Conservation (phyloP, 2,888 invertebrate species). For the Drosophila pegasa region DNA sequence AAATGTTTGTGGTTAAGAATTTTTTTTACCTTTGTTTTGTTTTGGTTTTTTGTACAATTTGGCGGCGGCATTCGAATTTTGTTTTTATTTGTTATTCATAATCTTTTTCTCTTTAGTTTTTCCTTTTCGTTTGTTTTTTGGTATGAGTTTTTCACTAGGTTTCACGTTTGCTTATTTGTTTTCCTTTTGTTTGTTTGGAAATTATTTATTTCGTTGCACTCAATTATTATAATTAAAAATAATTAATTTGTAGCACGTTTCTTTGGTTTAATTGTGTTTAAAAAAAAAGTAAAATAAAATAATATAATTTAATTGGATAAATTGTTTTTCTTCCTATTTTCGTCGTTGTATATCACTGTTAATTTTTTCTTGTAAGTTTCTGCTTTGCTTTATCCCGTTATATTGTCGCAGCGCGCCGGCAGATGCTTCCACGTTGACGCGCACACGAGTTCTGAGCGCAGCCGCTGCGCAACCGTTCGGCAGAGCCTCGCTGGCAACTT, state of each 20-base stretch:
- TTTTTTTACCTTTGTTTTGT: slow-evolving; percentile 48
- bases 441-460: slow-evolving; percentile 82
- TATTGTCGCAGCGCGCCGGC: slow-evolving; percentile 53
- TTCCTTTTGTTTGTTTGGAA: slow-evolving; percentile 9
- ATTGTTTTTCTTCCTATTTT: neutral
- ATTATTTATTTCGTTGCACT: slow-evolving; percentile 38
- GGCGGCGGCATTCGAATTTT: slow-evolving; percentile 71
- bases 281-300: slow-evolving; percentile 44
- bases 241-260: slow-evolving; percentile 46
- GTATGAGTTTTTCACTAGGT: slow-evolving; percentile 39
- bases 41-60: slow-evolving; percentile 57
- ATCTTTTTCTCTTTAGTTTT: neutral
- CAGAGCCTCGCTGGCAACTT: slow-evolving; percentile 61
- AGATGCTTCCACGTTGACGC: slow-evolving; percentile 81
- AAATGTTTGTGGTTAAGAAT: slow-evolving; percentile 17
- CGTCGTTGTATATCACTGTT: slow-evolving; percentile 1
- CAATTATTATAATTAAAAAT: slow-evolving; percentile 26
- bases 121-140: slow-evolving; percentile 12
- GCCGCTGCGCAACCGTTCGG: slow-evolving; percentile 76
- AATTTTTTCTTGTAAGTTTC: slow-evolving; percentile 14
- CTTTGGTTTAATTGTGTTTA: slow-evolving; percentile 47
- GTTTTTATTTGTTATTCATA: slow-evolving; percentile 17
- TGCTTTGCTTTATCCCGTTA: slow-evolving; percentile 30
- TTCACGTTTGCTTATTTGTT: slow-evolving; percentile 17
- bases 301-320: slow-evolving; percentile 28